Percentiles rank a stretch among this genome's conserved stretches.
Conservation (phyloP, 2,888 invertebrate species). For the Melanophora roralis region DNA sequence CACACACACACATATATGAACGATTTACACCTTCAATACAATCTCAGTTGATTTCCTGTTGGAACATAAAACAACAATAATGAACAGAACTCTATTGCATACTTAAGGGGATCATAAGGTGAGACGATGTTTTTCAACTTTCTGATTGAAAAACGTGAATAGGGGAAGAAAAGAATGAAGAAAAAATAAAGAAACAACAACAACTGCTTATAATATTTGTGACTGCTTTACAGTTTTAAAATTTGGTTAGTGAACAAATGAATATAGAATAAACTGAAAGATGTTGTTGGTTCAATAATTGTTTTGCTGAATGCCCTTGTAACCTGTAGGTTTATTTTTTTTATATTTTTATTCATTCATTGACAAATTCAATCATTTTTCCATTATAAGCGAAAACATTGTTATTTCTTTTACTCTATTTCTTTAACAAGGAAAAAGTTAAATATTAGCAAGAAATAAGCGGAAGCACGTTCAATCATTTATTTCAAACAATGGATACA, state of each 20-base stretch:
- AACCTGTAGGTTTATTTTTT: conserved; percentile 10
- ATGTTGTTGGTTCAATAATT: neutral
- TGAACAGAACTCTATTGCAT: conserved; percentile 17
- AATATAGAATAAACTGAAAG: neutral
- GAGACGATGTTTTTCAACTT: conserved; percentile 4
- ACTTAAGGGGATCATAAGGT: conserved; percentile 35
- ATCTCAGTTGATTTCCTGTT: conserved; percentile 39
- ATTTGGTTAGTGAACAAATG: neutral
- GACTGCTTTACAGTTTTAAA: neutral
- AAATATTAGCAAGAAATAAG: conserved; percentile 25
- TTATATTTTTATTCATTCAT: conserved; percentile 64
- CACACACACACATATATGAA: too few relatives aligned
- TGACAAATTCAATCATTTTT: conserved; percentile 75
- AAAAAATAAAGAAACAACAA: conserved; percentile 1
- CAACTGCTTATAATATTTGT: conserved; percentile 24
- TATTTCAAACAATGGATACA: conserved; percentile 11
- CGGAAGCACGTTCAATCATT: conserved; percentile 32
- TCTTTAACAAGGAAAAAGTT: conserved; percentile 13
- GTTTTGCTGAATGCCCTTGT: neutral
- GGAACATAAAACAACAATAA: conserved; percentile 7
- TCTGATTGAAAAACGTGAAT: too few relatives aligned
- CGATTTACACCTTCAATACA: conserved; percentile 39
- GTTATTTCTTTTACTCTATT: conserved; percentile 59
- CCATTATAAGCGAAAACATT: conserved; percentile 69
- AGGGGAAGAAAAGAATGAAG: neutral